These are phyloP conservation scores for Cyrtorhinus lividipennis DNA, from an alignment of 1,140 invertebrate genomes.

Conservation along the genomic window DNA sequence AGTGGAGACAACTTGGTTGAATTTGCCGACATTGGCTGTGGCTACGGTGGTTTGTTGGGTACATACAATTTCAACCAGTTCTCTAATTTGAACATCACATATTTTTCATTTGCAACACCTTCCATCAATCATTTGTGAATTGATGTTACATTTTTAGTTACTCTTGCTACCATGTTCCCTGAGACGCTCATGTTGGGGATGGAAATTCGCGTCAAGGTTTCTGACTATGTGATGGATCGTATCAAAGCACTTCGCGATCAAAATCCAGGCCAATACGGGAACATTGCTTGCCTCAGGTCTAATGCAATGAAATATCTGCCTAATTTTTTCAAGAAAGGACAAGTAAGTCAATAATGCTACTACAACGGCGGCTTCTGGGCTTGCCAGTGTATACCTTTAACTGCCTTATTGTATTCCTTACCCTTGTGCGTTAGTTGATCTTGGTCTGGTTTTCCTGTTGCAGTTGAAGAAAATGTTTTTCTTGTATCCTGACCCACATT, in stretches of 20 bases:
- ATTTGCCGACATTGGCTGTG: constrained; percentile 96
- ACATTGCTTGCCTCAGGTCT: constrained; percentile 87
- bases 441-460: too few relatives aligned
- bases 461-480: constrained; percentile 98
- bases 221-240: constrained; percentile 93
- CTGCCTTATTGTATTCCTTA: too few relatives aligned
- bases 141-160: constrained; percentile 45
- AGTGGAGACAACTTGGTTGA: constrained; percentile 50
- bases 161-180: constrained; percentile 81
- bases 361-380: too few relatives aligned
- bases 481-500: constrained; percentile 99
- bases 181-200: constrained; percentile 82
- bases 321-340: constrained; percentile 90
- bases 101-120: too few relatives aligned
- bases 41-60: constrained; percentile 93
- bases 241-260: constrained; percentile 72
- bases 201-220: constrained; percentile 97
- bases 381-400: too few relatives aligned
- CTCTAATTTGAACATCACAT: too few relatives aligned
- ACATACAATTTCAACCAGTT: too few relatives aligned
- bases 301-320: constrained; percentile 99
- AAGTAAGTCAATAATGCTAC: constrained; percentile 44
- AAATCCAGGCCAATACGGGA: constrained; percentile 65
- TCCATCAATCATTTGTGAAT: too few relatives aligned
- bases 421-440: too few relatives aligned